These are phyloP conservation scores for Anniella stebbinsi DNA, from an alignment of 2,797 vertebrate genomes.

Conservation along the genomic window DNA sequence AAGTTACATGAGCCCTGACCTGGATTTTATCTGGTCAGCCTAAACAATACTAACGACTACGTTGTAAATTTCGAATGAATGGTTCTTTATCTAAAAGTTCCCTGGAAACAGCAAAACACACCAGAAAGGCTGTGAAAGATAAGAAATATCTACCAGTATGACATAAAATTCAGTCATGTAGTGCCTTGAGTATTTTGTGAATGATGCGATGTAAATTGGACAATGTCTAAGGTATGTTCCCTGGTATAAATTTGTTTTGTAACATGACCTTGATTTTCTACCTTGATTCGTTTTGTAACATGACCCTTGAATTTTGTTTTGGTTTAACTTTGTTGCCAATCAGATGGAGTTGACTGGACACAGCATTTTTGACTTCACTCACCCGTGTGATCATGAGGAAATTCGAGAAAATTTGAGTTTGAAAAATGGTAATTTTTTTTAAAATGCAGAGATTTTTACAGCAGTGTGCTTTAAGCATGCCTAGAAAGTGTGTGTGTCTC, in stretches of 20 bases:
- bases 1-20: too few species aligned
- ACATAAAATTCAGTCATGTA: neutral
- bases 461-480: neutral
- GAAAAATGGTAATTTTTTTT: constrained; percentile 82
- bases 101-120: neutral
- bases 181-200: neutral
- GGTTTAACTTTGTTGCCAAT: constrained; percentile 49
- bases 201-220: neutral
- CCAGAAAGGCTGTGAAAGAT: neutral
- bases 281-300: neutral
- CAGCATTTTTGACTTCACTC: constrained; percentile 99
- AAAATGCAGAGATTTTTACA: neutral
- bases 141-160: neutral
- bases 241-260: neutral
- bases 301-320: constrained; percentile 27
- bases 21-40: too few species aligned
- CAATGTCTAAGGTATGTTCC: neutral
- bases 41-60: neutral
- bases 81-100: neutral
- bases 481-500: neutral
- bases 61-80: neutral
- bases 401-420: constrained; percentile 95
- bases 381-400: constrained; percentile 98
- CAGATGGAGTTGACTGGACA: constrained; percentile 98
- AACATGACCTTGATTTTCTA: too few species aligned